phyloP scores from a whole-genome alignment of 2,797 vertebrate genomes.

The Sebastes wilsoni region DNA sequence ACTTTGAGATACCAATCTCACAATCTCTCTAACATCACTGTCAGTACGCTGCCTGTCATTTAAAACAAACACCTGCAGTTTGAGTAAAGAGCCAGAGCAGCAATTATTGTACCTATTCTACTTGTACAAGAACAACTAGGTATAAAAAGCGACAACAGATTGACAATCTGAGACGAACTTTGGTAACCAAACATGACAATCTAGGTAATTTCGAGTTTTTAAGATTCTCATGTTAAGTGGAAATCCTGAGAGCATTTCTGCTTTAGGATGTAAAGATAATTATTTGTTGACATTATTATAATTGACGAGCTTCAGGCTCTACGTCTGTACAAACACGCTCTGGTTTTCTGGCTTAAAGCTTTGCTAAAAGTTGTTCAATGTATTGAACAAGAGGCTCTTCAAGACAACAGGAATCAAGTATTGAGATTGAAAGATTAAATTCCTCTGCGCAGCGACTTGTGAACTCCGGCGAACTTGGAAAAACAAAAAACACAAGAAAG shows the following conservation, averaged over 20 bases:
- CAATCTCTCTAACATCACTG: background rate
- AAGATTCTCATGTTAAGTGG: background rate
- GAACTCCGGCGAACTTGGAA: slow-evolving; percentile 2
- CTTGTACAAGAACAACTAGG: background rate
- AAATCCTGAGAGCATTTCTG: background rate
- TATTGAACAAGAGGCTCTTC: background rate
- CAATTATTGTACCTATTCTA: background rate
- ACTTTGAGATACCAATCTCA: background rate
- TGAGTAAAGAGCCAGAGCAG: background rate
- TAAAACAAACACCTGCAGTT: background rate
- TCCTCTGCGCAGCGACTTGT: background rate
- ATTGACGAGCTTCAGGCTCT: background rate
- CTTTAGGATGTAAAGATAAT: slow-evolving; percentile 1
- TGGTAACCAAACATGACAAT: background rate
- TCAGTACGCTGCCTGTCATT: background rate
- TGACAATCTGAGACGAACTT: background rate
- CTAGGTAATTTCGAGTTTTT: background rate
- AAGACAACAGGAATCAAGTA: background rate
- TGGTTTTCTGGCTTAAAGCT: background rate
- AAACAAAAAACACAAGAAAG: slow-evolving; percentile 8
- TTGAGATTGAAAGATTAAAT: slow-evolving; percentile 8
- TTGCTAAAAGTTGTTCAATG: background rate
- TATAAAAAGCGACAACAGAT: background rate
- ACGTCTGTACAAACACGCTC: background rate
- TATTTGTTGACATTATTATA: slow-evolving; percentile 6